Percentiles rank a stretch among this genome's conserved stretches.
phyloP scores from a whole-genome alignment of 2,888 invertebrate genomes.

The Eupithecia abbreviata region DNA sequence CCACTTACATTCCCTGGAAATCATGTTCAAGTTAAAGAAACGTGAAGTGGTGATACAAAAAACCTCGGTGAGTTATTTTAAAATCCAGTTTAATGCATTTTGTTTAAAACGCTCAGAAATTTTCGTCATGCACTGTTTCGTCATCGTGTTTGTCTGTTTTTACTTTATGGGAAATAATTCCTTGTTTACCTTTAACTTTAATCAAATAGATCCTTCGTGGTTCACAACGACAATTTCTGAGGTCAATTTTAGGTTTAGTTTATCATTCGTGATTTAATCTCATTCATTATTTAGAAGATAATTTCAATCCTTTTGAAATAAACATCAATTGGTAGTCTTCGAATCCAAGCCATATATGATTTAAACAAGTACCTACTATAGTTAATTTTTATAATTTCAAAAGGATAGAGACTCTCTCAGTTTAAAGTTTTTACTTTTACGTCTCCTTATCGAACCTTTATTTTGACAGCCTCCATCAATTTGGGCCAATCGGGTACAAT shows the following conservation, averaged over 20 bases:
- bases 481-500: slow-evolving; percentile 91
- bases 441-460: slow-evolving; percentile 85
- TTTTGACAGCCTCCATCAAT: slow-evolving; percentile 86
- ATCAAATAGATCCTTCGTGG: slow-evolving; percentile 46
- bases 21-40: slow-evolving; percentile 72
- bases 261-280: slow-evolving; percentile 66
- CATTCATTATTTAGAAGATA: slow-evolving; percentile 74
- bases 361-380: background rate
- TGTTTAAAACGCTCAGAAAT: slow-evolving; percentile 69
- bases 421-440: slow-evolving; percentile 65
- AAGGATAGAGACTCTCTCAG: slow-evolving; percentile 56
- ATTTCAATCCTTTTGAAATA: slow-evolving; percentile 62
- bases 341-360: background rate
- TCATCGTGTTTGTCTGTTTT: background rate
- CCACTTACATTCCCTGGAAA: slow-evolving; percentile 81
- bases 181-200: background rate
- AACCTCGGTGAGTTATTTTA: slow-evolving; percentile 75
- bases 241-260: slow-evolving; percentile 64
- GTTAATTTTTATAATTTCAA: slow-evolving; percentile 48
- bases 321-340: background rate
- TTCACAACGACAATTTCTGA: slow-evolving; percentile 60
- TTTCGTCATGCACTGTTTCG: slow-evolving; percentile 48
- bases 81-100: slow-evolving; percentile 73
- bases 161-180: background rate
- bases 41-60: slow-evolving; percentile 79